Percentiles rank a stretch among this genome's conserved stretches.
Conservation (phyloP, 2,888 invertebrate species). For the Mesoligia furuncula region DNA sequence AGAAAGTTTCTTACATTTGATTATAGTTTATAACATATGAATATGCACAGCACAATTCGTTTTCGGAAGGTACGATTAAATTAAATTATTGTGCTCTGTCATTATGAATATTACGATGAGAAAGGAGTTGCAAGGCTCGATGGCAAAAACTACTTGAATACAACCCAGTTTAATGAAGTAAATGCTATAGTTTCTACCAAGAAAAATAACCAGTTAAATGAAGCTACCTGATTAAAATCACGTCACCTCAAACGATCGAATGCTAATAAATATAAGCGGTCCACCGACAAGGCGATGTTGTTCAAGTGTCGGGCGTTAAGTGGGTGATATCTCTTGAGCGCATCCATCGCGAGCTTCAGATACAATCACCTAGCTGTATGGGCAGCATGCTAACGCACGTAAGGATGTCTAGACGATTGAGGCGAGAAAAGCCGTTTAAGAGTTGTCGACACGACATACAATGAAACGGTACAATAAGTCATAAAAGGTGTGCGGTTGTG, state of each 20-base stretch:
- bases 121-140: not conserved
- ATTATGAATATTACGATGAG: conserved; percentile 20
- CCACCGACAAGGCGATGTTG: conserved; percentile 32
- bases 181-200: not conserved
- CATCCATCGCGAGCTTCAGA: conserved; percentile 29
- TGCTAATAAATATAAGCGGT: conserved; percentile 12
- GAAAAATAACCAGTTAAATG: conserved; percentile 24
- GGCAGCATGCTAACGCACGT: conserved; percentile 18
- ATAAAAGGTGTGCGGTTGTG: not conserved
- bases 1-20: conserved; percentile 69
- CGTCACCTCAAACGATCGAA: conserved; percentile 22
- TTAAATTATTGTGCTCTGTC: conserved; percentile 15
- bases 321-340: conserved; percentile 19
- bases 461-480: not conserved
- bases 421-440: conserved; percentile 37
- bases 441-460: conserved; percentile 25
- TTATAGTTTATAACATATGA: conserved; percentile 51
- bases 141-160: conserved; percentile 12
- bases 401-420: conserved; percentile 27
- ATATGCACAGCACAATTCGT: conserved; percentile 44
- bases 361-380: conserved; percentile 33
- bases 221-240: conserved; percentile 14
- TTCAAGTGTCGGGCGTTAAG: conserved; percentile 40
- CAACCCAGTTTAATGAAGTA: conserved; percentile 1
- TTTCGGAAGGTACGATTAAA: conserved; percentile 48